Conservation (phyloP, 2,888 invertebrate genomes). For the Calameuta idolon region DNA sequence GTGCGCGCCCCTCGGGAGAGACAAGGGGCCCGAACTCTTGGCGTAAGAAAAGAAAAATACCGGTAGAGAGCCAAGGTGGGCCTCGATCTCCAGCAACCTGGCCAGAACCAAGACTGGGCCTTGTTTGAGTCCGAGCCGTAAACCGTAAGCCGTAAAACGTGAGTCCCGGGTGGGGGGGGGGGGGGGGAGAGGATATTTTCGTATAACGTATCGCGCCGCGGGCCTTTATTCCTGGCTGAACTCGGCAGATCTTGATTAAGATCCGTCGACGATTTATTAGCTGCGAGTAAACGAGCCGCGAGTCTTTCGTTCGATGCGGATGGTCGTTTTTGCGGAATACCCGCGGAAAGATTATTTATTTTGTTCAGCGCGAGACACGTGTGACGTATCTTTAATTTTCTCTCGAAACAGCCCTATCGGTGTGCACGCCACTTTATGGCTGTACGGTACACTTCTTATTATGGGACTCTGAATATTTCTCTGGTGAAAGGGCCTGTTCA, state of each 20-base stretch:
- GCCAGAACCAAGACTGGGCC: not conserved
- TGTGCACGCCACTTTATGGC: not conserved
- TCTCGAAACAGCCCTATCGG: not conserved
- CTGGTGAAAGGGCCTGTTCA: not conserved
- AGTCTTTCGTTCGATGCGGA: not conserved
- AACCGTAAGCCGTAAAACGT: not conserved
- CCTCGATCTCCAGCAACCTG: not conserved
- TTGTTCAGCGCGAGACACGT: not conserved
- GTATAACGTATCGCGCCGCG: slow-evolving; percentile 19
- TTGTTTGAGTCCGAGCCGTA: not conserved
- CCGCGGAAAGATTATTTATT: not conserved
- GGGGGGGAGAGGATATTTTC: not conserved
- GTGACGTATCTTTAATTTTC: not conserved
- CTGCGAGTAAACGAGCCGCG: not conserved
- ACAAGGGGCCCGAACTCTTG: slow-evolving; percentile 32
- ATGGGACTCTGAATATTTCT: not conserved
- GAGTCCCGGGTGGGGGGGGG: not conserved
- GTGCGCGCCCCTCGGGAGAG: slow-evolving; percentile 43
- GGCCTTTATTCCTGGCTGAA: slow-evolving; percentile 20
- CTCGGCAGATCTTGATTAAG: slow-evolving; percentile 37
- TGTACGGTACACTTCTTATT: not conserved
- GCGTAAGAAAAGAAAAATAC: not conserved
- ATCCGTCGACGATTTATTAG: slow-evolving; percentile 45
- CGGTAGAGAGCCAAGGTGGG: slow-evolving; percentile 3
- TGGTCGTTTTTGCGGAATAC: not conserved